These are phyloP conservation scores for Brachirus orientalis DNA, from an alignment of 2,113 vertebrate genomes.

Conservation along the genomic window DNA sequence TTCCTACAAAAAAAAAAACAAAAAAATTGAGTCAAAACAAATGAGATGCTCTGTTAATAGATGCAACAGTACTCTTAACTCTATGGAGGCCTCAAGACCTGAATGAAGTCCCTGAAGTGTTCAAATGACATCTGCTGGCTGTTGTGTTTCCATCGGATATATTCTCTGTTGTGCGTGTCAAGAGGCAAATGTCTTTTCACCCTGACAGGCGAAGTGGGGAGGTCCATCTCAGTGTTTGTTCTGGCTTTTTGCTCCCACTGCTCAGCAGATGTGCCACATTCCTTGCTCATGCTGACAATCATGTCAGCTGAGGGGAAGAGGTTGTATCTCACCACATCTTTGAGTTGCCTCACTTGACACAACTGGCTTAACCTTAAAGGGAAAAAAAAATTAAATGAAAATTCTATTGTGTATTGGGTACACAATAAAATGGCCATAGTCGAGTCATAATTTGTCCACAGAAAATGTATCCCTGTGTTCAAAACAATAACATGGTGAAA, in stretches of 20 bases:
- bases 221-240: background rate
- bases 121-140: constrained; percentile 22
- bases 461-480: too few relatives aligned
- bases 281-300: constrained; percentile 78
- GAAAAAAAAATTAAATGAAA: background rate
- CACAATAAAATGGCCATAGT: too few relatives aligned
- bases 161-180: constrained; percentile 59
- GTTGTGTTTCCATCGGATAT: constrained; percentile 51
- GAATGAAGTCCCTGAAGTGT: constrained; percentile 48
- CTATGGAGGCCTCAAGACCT: background rate
- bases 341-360: constrained; percentile 70
- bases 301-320: constrained; percentile 86
- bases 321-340: constrained; percentile 71
- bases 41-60: background rate
- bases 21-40: constrained; percentile 14
- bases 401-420: background rate
- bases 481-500: too few relatives aligned
- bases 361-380: constrained; percentile 76
- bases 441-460: too few relatives aligned
- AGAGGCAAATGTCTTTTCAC: constrained; percentile 29
- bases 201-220: too few relatives aligned
- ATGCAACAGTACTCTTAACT: background rate
- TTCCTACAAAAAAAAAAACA: constrained; percentile 71
- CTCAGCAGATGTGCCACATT: constrained; percentile 73
- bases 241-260: constrained; percentile 4